Conservation (phyloP, 2,888 invertebrate species). For the Xestobium rufovillosum region DNA sequence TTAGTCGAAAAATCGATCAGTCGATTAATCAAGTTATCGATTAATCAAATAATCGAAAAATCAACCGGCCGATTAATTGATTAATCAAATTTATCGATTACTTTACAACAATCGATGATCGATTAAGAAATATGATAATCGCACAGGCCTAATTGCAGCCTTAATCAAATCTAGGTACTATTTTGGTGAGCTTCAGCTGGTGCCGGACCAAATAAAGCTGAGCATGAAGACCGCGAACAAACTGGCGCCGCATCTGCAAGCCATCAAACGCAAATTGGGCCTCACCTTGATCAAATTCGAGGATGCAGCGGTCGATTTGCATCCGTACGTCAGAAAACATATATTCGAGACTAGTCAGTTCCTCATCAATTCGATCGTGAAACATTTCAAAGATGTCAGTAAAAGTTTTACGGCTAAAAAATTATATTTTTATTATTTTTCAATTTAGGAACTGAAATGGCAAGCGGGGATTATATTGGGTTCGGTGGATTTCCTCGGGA, state of each 20-base stretch:
- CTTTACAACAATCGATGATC: too few species aligned
- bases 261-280: conserved; percentile 77
- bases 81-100: too few species aligned
- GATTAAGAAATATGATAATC: too few species aligned
- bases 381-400: conserved; percentile 75
- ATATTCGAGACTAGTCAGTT: conserved; percentile 87
- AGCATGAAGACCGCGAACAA: conserved; percentile 86
- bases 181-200: conserved; percentile 40
- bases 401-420: conserved; percentile 1
- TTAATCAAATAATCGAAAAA: too few species aligned
- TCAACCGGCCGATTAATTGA: too few species aligned
- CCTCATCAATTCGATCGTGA: conserved; percentile 69
- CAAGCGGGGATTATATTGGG: conserved; percentile 94
- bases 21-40: too few species aligned
- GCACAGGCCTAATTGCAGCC: too few species aligned
- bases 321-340: conserved; percentile 79
- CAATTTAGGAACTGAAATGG: conserved; percentile 89
- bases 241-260: conserved; percentile 65
- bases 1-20: too few species aligned
- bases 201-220: conserved; percentile 62
- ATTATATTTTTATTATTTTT: too few species aligned
- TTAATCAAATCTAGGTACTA: conserved; percentile 35
- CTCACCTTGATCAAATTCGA: conserved; percentile 92
- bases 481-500: conserved; percentile 95
- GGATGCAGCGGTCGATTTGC: conserved; percentile 88